Percentiles rank a stretch among this genome's conserved stretches.
These are phyloP conservation scores for Cettia cetti DNA, from an alignment of 2,113 vertebrate genomes.

Conservation along the genomic window DNA sequence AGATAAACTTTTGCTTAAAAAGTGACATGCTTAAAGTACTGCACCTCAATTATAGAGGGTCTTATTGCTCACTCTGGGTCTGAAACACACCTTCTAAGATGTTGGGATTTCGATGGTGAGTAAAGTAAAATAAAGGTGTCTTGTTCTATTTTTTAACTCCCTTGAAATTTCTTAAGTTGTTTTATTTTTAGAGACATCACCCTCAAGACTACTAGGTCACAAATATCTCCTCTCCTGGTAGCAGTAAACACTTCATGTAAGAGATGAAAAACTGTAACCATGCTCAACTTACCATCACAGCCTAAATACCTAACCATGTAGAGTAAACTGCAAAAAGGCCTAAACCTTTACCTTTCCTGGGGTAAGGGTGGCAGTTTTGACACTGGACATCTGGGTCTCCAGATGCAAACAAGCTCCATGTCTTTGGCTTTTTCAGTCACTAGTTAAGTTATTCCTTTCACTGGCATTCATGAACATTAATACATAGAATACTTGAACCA, in stretches of 20 bases:
- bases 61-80: background rate
- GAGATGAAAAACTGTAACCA: background rate
- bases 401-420: background rate
- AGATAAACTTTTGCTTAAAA: background rate
- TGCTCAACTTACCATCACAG: accelerated
- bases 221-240: background rate
- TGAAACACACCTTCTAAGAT: background rate
- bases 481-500: background rate
- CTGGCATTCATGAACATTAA: background rate
- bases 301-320: background rate
- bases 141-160: background rate
- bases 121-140: background rate
- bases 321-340: background rate
- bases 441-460: background rate
- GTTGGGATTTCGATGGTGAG: background rate
- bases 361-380: background rate
- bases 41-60: background rate
- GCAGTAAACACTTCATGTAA: background rate
- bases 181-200: background rate
- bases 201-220: background rate
- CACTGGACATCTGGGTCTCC: background rate
- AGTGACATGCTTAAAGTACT: background rate
- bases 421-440: background rate
- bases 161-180: background rate
- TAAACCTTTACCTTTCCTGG: background rate